These are phyloP conservation scores for Stratiolaelaps scimitus DNA, from an alignment of 1,140 invertebrate genomes.

Conservation along the genomic window DNA sequence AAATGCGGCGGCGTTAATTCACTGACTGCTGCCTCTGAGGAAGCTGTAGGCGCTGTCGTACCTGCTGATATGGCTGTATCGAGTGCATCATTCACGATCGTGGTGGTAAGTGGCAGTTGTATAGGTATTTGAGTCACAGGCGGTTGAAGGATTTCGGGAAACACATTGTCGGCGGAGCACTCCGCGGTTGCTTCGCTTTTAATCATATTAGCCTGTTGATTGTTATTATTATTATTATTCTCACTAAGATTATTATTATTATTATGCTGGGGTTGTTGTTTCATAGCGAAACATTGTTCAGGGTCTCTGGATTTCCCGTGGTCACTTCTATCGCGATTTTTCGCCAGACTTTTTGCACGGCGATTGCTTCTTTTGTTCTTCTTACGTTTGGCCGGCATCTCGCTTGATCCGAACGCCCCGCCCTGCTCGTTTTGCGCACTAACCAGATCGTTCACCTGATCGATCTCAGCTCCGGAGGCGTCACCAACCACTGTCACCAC, in stretches of 20 bases:
- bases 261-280: neutral
- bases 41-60: too few relatives aligned
- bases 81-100: too few relatives aligned
- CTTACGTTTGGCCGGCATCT: neutral
- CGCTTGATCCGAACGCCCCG: neutral
- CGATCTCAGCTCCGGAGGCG: neutral
- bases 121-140: too few relatives aligned
- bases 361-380: conserved; percentile 12
- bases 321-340: neutral
- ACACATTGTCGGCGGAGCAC: too few relatives aligned
- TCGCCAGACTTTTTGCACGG: neutral
- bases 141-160: too few relatives aligned
- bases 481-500: too few relatives aligned
- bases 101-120: too few relatives aligned
- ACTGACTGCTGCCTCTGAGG: neutral
- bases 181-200: neutral
- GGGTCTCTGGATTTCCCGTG: neutral
- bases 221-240: neutral
- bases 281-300: neutral
- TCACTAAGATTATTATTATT: too few relatives aligned
- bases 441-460: neutral
- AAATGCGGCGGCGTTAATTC: neutral
- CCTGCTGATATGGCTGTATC: too few relatives aligned
- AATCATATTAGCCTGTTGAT: neutral
- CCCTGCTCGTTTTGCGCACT: neutral